phyloP scores from a whole-genome alignment of 2,113 vertebrate species.

The Ctenomys sociabilis region DNA sequence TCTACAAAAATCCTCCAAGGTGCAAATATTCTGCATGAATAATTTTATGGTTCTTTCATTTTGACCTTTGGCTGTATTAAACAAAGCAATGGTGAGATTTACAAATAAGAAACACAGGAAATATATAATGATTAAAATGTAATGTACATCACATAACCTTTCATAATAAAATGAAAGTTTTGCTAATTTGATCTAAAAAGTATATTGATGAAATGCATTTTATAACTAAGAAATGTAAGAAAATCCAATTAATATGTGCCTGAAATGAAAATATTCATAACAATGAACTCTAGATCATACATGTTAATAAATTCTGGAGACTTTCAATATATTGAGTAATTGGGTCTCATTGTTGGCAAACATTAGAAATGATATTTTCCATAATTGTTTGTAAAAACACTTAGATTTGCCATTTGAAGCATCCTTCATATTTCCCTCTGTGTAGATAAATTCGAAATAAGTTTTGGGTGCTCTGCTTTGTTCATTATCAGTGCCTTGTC shows the following conservation, averaged over 20 bases:
- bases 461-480: neutral
- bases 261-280: conserved; percentile 81
- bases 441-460: conserved; percentile 58
- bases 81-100: conserved; percentile 79
- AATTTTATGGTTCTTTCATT: conserved; percentile 66
- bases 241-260: conserved; percentile 84
- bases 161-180: conserved; percentile 83
- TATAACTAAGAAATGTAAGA: conserved; percentile 80
- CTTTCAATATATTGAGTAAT: conserved; percentile 80
- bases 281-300: conserved; percentile 82
- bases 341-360: conserved; percentile 83
- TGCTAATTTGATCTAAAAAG: conserved; percentile 84
- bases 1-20: conserved; percentile 60
- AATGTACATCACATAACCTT: conserved; percentile 82
- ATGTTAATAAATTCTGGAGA: conserved; percentile 81
- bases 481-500: neutral
- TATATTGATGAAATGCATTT: conserved; percentile 85
- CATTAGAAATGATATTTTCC: conserved; percentile 78
- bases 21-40: conserved; percentile 58
- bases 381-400: conserved; percentile 76
- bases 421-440: conserved; percentile 45
- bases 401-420: conserved; percentile 79
- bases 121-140: conserved; percentile 82
- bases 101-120: conserved; percentile 81
- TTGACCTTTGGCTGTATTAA: conserved; percentile 79